These are phyloP conservation scores for Aurelia aurita DNA, from an alignment of 30 jellyfish, hydroid and myxozoan species.

Conservation along the genomic window DNA sequence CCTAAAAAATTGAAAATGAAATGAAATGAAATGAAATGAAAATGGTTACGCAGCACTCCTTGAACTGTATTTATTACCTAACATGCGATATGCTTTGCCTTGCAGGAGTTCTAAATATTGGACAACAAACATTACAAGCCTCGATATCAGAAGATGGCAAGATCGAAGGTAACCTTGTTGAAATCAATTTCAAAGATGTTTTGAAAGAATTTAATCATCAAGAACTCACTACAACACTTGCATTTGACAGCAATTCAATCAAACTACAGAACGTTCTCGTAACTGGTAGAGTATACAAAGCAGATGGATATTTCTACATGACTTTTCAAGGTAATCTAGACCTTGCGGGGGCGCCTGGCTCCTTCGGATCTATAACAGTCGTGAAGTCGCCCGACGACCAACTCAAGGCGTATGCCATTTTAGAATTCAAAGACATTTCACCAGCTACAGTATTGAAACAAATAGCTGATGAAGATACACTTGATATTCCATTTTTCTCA, in stretches of 20 bases:
- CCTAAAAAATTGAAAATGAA: too few relatives aligned
- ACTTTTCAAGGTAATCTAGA: constrained; percentile 61
- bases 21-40: too few relatives aligned
- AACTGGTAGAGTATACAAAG: constrained; percentile 57
- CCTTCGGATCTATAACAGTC: constrained; percentile 71
- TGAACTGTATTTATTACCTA: not conserved
- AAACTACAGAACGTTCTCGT: constrained; percentile 66
- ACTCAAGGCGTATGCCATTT: constrained; percentile 59
- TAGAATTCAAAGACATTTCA: constrained; percentile 71
- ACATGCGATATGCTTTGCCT: not conserved
- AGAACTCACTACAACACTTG: constrained; percentile 46
- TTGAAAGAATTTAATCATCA: constrained; percentile 63
- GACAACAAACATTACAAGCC: constrained; percentile 10
- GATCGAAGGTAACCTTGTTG: constrained; percentile 19
- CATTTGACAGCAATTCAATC: constrained; percentile 69
- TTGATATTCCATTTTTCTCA: constrained; percentile 81
- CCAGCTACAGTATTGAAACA: constrained; percentile 81
- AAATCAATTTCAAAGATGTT: constrained; percentile 63
- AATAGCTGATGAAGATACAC: constrained; percentile 74
- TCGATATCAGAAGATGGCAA: constrained; percentile 49
- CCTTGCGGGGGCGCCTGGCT: constrained; percentile 49
- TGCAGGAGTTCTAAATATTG: constrained; percentile 22
- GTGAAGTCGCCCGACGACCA: constrained; percentile 61
- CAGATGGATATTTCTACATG: constrained; percentile 65
- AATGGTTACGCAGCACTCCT: too few relatives aligned